Base-by-base conservation (phyloP, 2,113 vertebrate genomes). In the Atherinomorus stipes region DNA sequence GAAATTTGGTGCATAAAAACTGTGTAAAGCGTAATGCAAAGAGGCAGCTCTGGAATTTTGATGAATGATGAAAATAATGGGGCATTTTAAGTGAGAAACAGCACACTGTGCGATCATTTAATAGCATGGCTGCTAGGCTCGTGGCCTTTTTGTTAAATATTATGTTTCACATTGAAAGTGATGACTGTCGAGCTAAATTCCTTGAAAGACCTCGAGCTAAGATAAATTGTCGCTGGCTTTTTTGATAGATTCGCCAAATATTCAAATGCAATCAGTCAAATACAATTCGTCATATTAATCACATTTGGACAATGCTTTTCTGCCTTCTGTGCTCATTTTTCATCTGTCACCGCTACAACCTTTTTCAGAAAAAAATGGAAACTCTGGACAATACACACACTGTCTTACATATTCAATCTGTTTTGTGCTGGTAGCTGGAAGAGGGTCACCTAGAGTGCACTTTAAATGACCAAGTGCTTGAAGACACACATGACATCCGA, bases 181-280 rank as follows among this genome's bases (percentile, higher is more conserved):
- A 91, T 87, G 79, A 91, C 77, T 90, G 85, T 91, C 86, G 87
- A 79, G 63, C 51, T 52, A 71, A 84, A 90, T 84, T 85, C 73
- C 57, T 58, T 65, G 65, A 74, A 78, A 52, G 63, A 72, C 59
- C 64, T 81, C 76, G 23, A 64, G 77, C 69, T 70, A 56, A 90
- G 74, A 90, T 74, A 49, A 85, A 86, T 85, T 83, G 81, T 85
- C 71, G 25, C 64, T 66, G 78, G 74, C 79, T 85, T 88, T n/a
- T 91, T 90, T 90, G 88, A 91, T 80, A 75, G 81, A 91, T 91
- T 64, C 59, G n/a, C 28, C 71, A 89, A 85, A 92, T 89, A 84
- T 89, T 87, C 71, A 78, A 78, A 88, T 81, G 74, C 65, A 92
- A 92, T 93, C 90, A 91, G 88, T 89, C 80, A 87, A 81, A 89